Percentiles rank a stretch among this genome's conserved stretches.
phyloP scores from a whole-genome alignment of 2,888 invertebrate species.

The Panorpa germanica region DNA sequence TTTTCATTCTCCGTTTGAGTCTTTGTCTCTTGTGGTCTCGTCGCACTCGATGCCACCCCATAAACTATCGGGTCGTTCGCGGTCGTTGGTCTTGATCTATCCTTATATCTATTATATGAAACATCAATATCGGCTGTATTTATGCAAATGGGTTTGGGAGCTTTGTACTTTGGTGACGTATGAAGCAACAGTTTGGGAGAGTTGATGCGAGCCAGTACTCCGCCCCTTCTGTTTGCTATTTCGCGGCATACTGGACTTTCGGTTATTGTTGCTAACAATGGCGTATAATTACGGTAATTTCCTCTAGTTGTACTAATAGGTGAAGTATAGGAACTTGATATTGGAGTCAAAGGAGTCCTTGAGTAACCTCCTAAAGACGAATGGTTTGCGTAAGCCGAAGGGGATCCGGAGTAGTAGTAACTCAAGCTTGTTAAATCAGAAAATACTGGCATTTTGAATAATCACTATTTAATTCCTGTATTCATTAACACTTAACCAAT shows the following conservation, averaged over 20 bases:
- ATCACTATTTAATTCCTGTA: no score
- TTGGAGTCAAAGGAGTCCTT: no score
- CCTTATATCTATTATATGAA: slow-evolving; percentile 40
- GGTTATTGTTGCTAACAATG: slow-evolving; percentile 54
- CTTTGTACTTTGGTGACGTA: slow-evolving; percentile 24
- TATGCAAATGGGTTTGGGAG: slow-evolving; percentile 48
- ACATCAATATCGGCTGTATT: slow-evolving; percentile 79
- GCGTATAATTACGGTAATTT: slow-evolving; percentile 45
- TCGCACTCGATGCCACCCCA: slow-evolving; percentile 8
- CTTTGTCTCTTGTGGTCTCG: neutral
- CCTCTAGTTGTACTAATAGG: no score
- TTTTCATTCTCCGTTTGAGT: slow-evolving; percentile 2
- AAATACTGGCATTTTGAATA: no score
- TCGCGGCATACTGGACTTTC: slow-evolving; percentile 26
- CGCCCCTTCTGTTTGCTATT: slow-evolving; percentile 16
- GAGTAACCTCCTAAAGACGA: no score
- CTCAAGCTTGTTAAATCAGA: no score
- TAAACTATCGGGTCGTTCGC: slow-evolving; percentile 20
- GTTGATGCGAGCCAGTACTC: slow-evolving; percentile 27
- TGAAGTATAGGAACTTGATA: no score
- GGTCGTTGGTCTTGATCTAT: slow-evolving; percentile 18
- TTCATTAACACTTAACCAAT: no score
- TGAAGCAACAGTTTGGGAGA: slow-evolving; percentile 31
- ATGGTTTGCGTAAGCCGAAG: no score
- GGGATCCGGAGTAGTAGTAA: no score